Evolutionary conservation across 2,113 vertebrate genomes (phyloP).

Genomic region (Zosterops borbonicus): DNA sequence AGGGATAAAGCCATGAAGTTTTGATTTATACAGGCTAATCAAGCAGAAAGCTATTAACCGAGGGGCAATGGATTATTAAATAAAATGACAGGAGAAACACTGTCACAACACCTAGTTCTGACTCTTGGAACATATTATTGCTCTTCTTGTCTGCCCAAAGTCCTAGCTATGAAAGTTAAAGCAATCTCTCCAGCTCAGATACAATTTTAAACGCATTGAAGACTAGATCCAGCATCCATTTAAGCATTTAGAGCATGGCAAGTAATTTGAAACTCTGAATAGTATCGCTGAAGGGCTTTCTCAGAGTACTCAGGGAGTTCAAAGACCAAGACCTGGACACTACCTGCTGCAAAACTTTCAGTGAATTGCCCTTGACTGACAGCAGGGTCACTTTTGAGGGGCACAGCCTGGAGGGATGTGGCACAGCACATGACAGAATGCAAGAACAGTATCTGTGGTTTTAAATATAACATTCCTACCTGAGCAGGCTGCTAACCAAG

Average conservation of each 20-base stretch:
- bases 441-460: rapidly evolving
- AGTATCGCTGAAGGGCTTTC: background rate
- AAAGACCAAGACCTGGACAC: background rate
- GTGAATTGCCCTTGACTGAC: background rate
- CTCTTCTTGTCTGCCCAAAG: background rate
- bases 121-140: background rate
- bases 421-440: background rate
- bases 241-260: background rate
- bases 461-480: background rate
- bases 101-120: conserved; percentile 25
- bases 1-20: background rate
- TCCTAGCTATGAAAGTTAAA: background rate
- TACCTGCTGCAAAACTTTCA: background rate
- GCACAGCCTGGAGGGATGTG: background rate
- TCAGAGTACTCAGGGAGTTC: background rate
- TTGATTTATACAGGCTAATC: conserved; percentile 49
- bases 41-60: conserved; percentile 35
- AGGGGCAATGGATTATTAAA: conserved; percentile 32
- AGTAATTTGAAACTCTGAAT: background rate
- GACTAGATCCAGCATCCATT: background rate
- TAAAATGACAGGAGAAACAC: conserved; percentile 29
- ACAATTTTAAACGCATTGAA: background rate
- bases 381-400: background rate
- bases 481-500: background rate
- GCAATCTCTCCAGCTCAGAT: background rate